These are phyloP conservation scores for Prionace glauca DNA, from an alignment of 2,797 vertebrate genomes.

Conservation along the genomic window DNA sequence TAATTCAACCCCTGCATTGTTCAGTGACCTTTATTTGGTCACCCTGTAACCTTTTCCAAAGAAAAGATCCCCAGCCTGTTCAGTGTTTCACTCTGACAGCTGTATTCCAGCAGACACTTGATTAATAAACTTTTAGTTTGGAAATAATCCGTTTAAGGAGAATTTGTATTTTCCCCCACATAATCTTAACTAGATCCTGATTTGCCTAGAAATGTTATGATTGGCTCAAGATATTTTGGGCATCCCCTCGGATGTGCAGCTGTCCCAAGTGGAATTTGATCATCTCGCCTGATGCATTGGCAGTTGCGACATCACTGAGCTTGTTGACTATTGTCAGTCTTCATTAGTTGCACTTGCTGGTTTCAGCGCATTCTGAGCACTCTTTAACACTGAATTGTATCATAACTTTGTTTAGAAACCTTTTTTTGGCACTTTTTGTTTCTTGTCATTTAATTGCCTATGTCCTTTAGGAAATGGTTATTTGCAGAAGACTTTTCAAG, in stretches of 20 bases:
- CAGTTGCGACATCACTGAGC: not conserved
- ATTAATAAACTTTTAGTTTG: not conserved
- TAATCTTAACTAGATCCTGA: not conserved
- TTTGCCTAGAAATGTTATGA: not conserved
- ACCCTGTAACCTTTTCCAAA: not conserved
- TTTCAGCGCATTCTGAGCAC: not conserved
- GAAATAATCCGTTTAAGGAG: not conserved
- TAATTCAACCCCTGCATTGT: not conserved
- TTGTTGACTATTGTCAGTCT: not conserved
- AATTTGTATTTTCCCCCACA: not conserved
- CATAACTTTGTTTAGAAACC: not conserved
- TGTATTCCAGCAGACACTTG: not conserved
- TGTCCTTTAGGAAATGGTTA: not conserved
- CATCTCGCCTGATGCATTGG: not conserved
- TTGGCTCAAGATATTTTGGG: not conserved
- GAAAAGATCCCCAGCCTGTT: not conserved
- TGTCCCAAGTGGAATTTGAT: not conserved
- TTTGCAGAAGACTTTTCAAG: not conserved
- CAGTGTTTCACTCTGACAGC: not conserved
- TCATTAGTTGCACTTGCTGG: not conserved
- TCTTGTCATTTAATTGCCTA: not conserved
- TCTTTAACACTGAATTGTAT: not conserved
- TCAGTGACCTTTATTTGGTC: not conserved
- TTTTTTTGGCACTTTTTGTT: not conserved
- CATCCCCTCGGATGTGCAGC: not conserved